These are phyloP conservation scores for Cephus sareptanus DNA, from an alignment of 2,888 invertebrate species.

Conservation along the genomic window DNA sequence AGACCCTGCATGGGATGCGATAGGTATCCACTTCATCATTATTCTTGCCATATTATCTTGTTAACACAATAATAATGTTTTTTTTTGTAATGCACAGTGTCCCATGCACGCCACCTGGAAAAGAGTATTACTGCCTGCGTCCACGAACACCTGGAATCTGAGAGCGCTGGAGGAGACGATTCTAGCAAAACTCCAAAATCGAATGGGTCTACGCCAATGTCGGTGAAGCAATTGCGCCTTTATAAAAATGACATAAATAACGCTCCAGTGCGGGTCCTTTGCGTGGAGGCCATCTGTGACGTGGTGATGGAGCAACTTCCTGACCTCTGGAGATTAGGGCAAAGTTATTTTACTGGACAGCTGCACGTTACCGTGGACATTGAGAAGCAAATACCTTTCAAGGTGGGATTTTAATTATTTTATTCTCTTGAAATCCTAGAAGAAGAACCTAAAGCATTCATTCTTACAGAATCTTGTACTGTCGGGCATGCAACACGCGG, in stretches of 20 bases:
- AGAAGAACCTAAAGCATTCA: background rate
- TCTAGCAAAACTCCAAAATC: slow-evolving; percentile 42
- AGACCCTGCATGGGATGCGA: slow-evolving; percentile 97
- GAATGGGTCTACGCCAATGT: slow-evolving; percentile 37
- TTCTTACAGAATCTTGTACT: slow-evolving; percentile 53
- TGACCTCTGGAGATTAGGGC: slow-evolving; percentile 95
- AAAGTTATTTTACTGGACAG: slow-evolving; percentile 93
- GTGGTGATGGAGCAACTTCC: slow-evolving; percentile 83
- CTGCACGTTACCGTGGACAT: slow-evolving; percentile 79
- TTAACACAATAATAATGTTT: background rate
- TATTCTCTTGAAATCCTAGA: background rate
- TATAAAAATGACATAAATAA: slow-evolving; percentile 59
- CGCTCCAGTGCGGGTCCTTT: slow-evolving; percentile 77
- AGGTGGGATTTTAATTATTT: slow-evolving; percentile 67
- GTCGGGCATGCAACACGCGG: slow-evolving; percentile 67
- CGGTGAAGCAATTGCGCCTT: slow-evolving; percentile 45
- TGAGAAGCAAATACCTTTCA: slow-evolving; percentile 81
- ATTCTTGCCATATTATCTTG: background rate
- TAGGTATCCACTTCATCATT: slow-evolving; percentile 62
- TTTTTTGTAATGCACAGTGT: slow-evolving; percentile 38
- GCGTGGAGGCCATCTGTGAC: slow-evolving; percentile 83
- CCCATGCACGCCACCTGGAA: slow-evolving; percentile 58
- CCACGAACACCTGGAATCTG: slow-evolving; percentile 51
- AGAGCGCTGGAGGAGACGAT: slow-evolving; percentile 46
- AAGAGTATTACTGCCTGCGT: slow-evolving; percentile 54